These are phyloP conservation scores for Melitaea athalia DNA, from an alignment of 2,888 invertebrate genomes.

Conservation along the genomic window DNA sequence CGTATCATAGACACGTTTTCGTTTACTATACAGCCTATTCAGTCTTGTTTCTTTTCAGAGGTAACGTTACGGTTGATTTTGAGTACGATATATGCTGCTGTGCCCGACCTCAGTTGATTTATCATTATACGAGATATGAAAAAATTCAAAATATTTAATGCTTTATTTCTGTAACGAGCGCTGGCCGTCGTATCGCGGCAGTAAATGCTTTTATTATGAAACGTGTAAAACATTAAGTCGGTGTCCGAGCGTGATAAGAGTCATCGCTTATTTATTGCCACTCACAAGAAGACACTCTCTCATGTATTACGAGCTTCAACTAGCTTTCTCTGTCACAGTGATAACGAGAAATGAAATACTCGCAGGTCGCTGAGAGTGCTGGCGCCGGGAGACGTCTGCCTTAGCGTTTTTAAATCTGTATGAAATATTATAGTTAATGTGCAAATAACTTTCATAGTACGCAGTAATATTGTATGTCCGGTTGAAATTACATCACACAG, in stretches of 20 bases:
- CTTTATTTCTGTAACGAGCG: neutral
- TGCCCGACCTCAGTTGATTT: neutral
- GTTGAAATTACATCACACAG: neutral
- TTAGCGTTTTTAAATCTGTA: neutral
- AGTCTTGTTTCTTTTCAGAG: too few species aligned
- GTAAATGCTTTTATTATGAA: conserved; percentile 26
- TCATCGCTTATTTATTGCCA: conserved; percentile 24
- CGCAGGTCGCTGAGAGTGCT: neutral
- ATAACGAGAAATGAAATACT: conserved; percentile 22
- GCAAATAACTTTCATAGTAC: neutral
- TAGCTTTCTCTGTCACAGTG: conserved; percentile 23
- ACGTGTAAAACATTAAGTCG: conserved; percentile 18
- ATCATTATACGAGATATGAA: neutral
- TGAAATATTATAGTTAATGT: conserved; percentile 2
- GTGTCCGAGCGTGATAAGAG: conserved; percentile 19
- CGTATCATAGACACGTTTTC: too few species aligned
- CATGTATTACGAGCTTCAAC: conserved; percentile 24
- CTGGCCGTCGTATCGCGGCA: neutral
- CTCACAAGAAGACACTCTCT: conserved; percentile 24
- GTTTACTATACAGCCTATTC: too few species aligned
- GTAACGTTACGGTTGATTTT: too few species aligned
- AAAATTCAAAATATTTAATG: neutral
- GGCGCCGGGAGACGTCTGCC: too few species aligned
- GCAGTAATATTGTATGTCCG: neutral
- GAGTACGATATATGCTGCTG: too few species aligned